Evolutionary conservation across 2,113 vertebrate genomes (phyloP), one percentile per base, ranked within the genome.

Genomic region (Odontesthes bonariensis): DNA sequence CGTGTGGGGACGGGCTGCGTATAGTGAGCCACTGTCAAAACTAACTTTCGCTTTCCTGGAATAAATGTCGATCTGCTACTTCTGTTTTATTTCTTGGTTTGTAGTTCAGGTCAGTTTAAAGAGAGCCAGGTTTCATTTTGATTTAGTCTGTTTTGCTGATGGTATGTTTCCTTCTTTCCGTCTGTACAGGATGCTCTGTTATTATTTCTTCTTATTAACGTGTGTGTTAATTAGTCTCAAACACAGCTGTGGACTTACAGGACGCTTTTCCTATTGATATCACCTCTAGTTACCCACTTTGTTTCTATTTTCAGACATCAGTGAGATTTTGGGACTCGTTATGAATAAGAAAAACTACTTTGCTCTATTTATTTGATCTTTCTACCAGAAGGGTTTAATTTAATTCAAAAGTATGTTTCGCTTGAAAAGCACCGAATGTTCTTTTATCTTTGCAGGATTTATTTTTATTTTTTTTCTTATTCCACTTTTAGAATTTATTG

Each of bases 1-100:
- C 35, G 5, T 38, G 35, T 8, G 35, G 35, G 35, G 35, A 38
- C 1, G 35, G 35, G 35, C 35, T 38, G 35, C 2, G 35, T 10
- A 38, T 7, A 7, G 7, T 38, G 35, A 38, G 35, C 35, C 2
- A 2, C 35, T 10, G 35, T 38, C 35, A 38, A 5, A 2, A 2
- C 35, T 38, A 38, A 38, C 35, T 38, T 38, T 38, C 10, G 2
- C 1, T 38, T 38, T 38, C 35, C 10, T 38, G 35, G 35, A 38
- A 7, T 59, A 20, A 64, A 64, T 16, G 61, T 80, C 32, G 42
- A 68, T 56, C n/a, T 55, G 44, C 42, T 71, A 3, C n/a, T 63
- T 79, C 12, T 27, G 19, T 73, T 56, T 76, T 61, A 8, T 81
- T 80, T 79, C 69, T 81, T 69, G 61, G 16, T 80, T 16, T 66